These are phyloP conservation scores for Triplophysa siluroides DNA, from an alignment of 2,113 vertebrate genomes.

Conservation along the genomic window DNA sequence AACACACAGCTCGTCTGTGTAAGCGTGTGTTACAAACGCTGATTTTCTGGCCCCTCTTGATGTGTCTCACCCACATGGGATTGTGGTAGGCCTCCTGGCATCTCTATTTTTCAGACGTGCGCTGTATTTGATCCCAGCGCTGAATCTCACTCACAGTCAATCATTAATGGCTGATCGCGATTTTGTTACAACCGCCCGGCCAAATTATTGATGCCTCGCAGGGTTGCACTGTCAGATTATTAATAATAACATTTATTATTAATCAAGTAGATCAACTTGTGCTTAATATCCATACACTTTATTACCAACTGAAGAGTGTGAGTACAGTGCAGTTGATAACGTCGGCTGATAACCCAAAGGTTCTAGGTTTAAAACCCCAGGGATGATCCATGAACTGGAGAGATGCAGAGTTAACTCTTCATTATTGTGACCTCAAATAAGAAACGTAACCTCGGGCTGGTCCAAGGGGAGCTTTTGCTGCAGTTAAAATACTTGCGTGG, in stretches of 20 bases:
- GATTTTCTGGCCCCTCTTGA: slow-evolving; percentile 32
- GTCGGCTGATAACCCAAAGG: background rate
- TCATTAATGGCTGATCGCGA: slow-evolving; percentile 65
- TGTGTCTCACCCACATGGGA: slow-evolving; percentile 57
- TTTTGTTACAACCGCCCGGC: background rate
- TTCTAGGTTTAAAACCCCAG: background rate
- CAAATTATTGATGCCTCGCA: slow-evolving; percentile 1
- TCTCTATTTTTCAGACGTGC: slow-evolving; percentile 71
- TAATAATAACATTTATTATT: slow-evolving; percentile 34
- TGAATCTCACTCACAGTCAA: slow-evolving; percentile 60
- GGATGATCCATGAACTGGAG: slow-evolving; percentile 2
- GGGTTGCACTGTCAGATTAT: slow-evolving; percentile 15
- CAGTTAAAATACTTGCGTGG: background rate
- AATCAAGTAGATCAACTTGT: slow-evolving; percentile 33
- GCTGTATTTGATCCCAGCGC: slow-evolving; percentile 68
- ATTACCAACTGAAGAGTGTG: slow-evolving; percentile 9
- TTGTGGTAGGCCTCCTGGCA: slow-evolving; percentile 52
- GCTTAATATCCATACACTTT: background rate
- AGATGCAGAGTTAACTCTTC: background rate
- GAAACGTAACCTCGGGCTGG: background rate
- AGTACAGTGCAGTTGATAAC: background rate
- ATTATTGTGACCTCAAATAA: slow-evolving; percentile 6
- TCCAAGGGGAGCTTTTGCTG: background rate
- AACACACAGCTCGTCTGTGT: slow-evolving; percentile 22
- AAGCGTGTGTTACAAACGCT: slow-evolving; percentile 59